Evolutionary conservation across 2,113 vertebrate genomes (phyloP), one percentile per base, ranked within the genome.

Genomic region (Platycercus adscitus): DNA sequence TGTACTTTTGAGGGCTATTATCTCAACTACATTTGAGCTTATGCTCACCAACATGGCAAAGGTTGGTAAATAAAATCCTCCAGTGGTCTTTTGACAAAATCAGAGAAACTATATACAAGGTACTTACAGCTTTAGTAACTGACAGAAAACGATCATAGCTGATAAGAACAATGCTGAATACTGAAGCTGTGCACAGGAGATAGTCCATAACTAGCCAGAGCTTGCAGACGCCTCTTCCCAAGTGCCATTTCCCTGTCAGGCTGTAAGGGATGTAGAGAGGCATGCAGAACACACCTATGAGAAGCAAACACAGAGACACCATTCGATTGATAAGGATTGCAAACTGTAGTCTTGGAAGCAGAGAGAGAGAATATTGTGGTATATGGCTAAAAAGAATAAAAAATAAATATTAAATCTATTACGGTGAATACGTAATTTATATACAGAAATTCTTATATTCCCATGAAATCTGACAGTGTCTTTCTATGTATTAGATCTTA

Each of bases 91-190:
- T 31, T 4, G 4, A 58, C 46, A 84, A 75, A 66, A 70, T 60
- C 47, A 69, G 39, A 71, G 37, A 65, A 46, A 11, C 7, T 61
- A 25, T 23, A 28, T 88, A 79, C 18, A 69, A 25, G 10, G 20
- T 92, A 99, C 99, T 99, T 97, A 99, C 99, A 63, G 99, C 99
- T 92, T 98, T 98, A 26, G 98, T 99, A 94, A 99, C 98, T 16
- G 98, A 99, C 39, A 99, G 97, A 72, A 99, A 99, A 65, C 98
- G 98, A 93, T 99, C 99, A 13, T 99, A 99, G 94, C 98, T 99
- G 97, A 99, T 99, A 68, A 99, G 98, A 81, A 99, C 98, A 43
- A 99, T 98, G 96, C 97, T 99, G 97, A 99, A 99, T 28, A 98
- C 98, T 15, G 99, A 99, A 2, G 99, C 98, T 23, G 99, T 97